Base-by-base conservation (phyloP, 2,888 invertebrate genomes). In the Lydus trimaculatus region DNA sequence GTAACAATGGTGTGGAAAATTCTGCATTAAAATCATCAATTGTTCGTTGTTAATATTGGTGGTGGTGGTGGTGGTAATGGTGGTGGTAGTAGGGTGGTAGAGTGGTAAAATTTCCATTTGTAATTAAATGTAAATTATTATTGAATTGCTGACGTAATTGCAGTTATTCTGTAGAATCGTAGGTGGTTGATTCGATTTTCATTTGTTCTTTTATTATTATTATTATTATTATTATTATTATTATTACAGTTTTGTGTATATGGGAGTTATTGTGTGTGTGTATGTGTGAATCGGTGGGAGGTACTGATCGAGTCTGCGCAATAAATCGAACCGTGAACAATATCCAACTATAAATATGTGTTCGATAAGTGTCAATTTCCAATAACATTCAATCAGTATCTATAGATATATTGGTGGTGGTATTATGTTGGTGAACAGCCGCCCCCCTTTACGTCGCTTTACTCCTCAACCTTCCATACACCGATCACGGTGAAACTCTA, bases 401-500 rank as follows among this genome's bases (percentile, higher is more conserved):
- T n/a, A 43, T 43, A 3, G 43, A 43, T 17, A 17, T 43, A 43
- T 13, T 11, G 13, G n/a, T n/a, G n/a, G n/a, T n/a, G n/a, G n/a
- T n/a, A n/a, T n/a, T n/a, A n/a, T n/a, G n/a, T n/a, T n/a, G n/a
- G n/a, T n/a, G n/a, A n/a, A n/a, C n/a, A n/a, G n/a, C n/a, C n/a
- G n/a, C n/a, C n/a, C n/a, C n/a, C n/a, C n/a, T n/a, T n/a, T n/a
- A n/a, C n/a, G n/a, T n/a, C n/a, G n/a, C n/a, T n/a, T n/a, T n/a
- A n/a, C n/a, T n/a, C n/a, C n/a, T n/a, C 39, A 39, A 39, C 43
- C n/a, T 17, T 7, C n/a, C 5, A 0, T 4, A 36, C 36, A 11
- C 36, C 43, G n/a, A n/a, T 17, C 43, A 17, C 43, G 43, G 4
- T n/a, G n/a, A 43, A 17, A 43, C 43, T 43, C 79, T 78, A 78